Percentiles rank a stretch among this genome's conserved stretches.
Evolutionary conservation across 2,888 invertebrate genomes (phyloP).

Genomic region (Mythimna loreyi): DNA sequence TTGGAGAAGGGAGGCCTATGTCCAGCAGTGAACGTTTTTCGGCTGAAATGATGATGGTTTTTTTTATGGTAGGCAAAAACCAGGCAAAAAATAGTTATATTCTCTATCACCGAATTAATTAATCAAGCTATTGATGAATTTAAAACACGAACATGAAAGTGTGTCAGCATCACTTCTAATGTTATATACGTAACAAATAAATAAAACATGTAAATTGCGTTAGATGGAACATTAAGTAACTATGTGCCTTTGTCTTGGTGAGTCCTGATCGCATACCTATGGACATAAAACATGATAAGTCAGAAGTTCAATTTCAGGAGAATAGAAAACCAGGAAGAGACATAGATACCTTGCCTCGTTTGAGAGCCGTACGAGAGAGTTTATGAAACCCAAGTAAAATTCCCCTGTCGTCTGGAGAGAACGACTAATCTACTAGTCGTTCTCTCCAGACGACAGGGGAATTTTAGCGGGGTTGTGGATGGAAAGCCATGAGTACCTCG

Average conservation of each 20-base stretch:
- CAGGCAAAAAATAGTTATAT: background rate
- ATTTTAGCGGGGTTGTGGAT: too few species aligned
- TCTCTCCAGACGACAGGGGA: too few species aligned
- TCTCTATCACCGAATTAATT: constrained; percentile 15
- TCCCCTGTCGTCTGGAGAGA: too few species aligned
- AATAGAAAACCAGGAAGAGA: background rate
- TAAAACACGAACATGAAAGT: constrained; percentile 48
- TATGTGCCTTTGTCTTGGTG: constrained; percentile 48
- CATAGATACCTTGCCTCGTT: too few species aligned
- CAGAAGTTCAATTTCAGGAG: background rate
- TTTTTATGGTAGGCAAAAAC: too few species aligned
- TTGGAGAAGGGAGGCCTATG: too few species aligned
- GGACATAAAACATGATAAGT: background rate
- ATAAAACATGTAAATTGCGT: constrained; percentile 67
- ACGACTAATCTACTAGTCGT: too few species aligned
- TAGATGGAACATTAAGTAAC: constrained; percentile 61
- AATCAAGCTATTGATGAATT: constrained; percentile 44
- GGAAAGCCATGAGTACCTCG: too few species aligned
- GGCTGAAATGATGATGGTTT: too few species aligned
- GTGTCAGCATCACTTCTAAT: constrained; percentile 54
- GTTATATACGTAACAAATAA: constrained; percentile 64
- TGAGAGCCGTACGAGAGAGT: too few species aligned
- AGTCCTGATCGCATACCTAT: constrained; percentile 12
- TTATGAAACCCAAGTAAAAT: too few species aligned
- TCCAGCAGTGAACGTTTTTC: too few species aligned